Conservation (phyloP, 2,888 invertebrate species). For the Brachypterus glaber region DNA sequence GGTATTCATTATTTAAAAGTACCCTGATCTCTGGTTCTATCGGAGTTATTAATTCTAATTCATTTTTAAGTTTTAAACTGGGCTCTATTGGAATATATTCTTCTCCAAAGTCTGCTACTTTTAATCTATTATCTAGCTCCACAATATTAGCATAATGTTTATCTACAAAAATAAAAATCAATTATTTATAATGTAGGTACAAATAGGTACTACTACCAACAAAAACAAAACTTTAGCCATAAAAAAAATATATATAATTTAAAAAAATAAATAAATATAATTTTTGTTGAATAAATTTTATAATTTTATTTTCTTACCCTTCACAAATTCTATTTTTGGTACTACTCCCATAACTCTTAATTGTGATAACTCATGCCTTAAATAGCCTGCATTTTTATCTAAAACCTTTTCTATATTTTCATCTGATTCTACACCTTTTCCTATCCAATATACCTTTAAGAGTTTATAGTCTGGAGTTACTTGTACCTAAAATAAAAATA, state of each 20-base stretch:
- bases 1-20: too few species aligned
- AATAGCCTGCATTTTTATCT: slow-evolving; percentile 45
- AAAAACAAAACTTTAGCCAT: too few species aligned
- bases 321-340: slow-evolving; percentile 63
- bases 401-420: slow-evolving; percentile 47
- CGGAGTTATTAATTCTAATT: slow-evolving; percentile 41
- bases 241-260: slow-evolving; percentile 7
- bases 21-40: slow-evolving; percentile 47
- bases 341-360: slow-evolving; percentile 65
- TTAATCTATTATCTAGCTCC: slow-evolving; percentile 53
- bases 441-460: slow-evolving; percentile 65
- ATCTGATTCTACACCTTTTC: slow-evolving; percentile 46
- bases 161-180: slow-evolving; percentile 41
- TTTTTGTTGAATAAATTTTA: not conserved
- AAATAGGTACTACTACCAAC: not conserved
- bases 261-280: not conserved
- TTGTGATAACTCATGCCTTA: slow-evolving; percentile 65
- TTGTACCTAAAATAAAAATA: slow-evolving; percentile 43
- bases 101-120: slow-evolving; percentile 58
- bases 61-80: slow-evolving; percentile 29
- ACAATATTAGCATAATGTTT: slow-evolving; percentile 45
- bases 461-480: slow-evolving; percentile 55
- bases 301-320: slow-evolving; percentile 40
- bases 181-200: not conserved
- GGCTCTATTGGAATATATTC: slow-evolving; percentile 47